phyloP scores from a whole-genome alignment of 2,888 invertebrate genomes.

The Synergus gifuensis region DNA sequence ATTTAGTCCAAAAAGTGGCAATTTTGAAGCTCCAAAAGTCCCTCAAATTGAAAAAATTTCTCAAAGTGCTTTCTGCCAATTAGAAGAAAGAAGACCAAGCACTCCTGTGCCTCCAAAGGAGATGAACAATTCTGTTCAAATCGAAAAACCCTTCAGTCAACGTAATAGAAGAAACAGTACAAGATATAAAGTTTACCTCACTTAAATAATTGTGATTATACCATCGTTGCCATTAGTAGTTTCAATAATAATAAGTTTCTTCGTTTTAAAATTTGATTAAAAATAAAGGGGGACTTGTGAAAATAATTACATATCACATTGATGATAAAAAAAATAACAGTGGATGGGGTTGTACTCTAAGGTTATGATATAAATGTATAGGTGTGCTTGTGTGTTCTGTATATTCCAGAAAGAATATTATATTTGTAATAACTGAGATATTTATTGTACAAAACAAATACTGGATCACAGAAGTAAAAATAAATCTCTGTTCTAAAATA shows the following conservation, averaged over 20 bases:
- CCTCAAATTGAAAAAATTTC: slow-evolving; percentile 1
- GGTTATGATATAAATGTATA: not conserved
- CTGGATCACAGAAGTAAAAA: not conserved
- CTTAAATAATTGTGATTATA: not conserved
- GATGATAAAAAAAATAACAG: slow-evolving; percentile 5
- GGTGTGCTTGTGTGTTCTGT: not conserved
- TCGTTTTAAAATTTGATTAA: not conserved
- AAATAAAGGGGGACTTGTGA: not conserved
- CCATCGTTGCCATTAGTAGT: too few relatives aligned
- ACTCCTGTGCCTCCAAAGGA: slow-evolving; percentile 25
- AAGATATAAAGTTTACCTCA: slow-evolving; percentile 28
- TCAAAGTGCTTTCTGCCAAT: not conserved
- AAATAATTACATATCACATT: slow-evolving; percentile 26
- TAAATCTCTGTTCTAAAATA: slow-evolving; percentile 1
- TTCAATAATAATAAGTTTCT: not conserved
- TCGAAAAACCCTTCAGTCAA: slow-evolving; percentile 24
- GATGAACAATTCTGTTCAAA: not conserved
- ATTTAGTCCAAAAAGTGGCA: slow-evolving; percentile 5
- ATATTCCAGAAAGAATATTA: slow-evolving; percentile 2
- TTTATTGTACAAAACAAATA: slow-evolving; percentile 11
- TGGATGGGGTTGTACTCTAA: slow-evolving; percentile 7
- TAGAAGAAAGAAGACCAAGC: slow-evolving; percentile 31
- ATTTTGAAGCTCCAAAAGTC: not conserved
- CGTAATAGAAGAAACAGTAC: slow-evolving; percentile 13
- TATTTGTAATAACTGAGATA: slow-evolving; percentile 14